Conservation (phyloP, 1,140 invertebrate genomes). For the Temnothorax curvispinosus region DNA sequence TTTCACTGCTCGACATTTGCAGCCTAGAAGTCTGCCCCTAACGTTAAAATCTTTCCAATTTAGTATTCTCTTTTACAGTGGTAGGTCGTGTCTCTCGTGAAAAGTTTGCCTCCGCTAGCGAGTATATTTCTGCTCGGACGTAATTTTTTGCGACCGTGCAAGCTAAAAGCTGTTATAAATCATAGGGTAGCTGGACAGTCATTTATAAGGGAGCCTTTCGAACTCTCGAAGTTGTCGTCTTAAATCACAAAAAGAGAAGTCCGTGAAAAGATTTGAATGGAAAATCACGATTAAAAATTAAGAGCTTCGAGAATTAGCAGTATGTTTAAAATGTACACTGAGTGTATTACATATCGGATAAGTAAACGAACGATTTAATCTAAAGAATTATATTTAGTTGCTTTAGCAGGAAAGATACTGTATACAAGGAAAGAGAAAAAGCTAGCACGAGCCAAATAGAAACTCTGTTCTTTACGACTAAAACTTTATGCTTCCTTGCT, state of each 20-base stretch:
- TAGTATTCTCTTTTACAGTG: conserved; percentile 66
- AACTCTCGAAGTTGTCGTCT: conserved; percentile 70
- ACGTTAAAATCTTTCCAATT: conserved; percentile 64
- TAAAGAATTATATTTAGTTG: conserved; percentile 11
- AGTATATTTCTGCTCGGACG: conserved; percentile 78
- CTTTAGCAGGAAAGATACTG: neutral
- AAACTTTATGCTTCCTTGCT: conserved; percentile 38
- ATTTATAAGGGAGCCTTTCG: conserved; percentile 80
- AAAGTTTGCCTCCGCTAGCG: conserved; percentile 57
- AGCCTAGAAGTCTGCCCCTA: conserved; percentile 13
- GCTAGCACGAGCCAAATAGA: conserved; percentile 9
- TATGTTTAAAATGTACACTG: neutral
- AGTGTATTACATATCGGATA: neutral
- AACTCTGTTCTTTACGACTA: conserved; percentile 36
- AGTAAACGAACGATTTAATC: neutral
- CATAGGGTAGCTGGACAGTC: conserved; percentile 81
- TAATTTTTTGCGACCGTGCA: conserved; percentile 79
- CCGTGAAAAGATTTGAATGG: conserved; percentile 29
- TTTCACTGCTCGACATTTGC: conserved; percentile 38
- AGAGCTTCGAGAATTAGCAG: neutral
- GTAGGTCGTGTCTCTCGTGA: conserved; percentile 61
- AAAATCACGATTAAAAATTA: conserved; percentile 66
- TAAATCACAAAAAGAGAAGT: conserved; percentile 64
- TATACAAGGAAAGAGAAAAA: neutral
- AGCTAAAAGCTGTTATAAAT: conserved; percentile 85